Evolutionary conservation across 2,797 vertebrate genomes (phyloP).

Genomic region (Oceanodroma leucorhoa): DNA sequence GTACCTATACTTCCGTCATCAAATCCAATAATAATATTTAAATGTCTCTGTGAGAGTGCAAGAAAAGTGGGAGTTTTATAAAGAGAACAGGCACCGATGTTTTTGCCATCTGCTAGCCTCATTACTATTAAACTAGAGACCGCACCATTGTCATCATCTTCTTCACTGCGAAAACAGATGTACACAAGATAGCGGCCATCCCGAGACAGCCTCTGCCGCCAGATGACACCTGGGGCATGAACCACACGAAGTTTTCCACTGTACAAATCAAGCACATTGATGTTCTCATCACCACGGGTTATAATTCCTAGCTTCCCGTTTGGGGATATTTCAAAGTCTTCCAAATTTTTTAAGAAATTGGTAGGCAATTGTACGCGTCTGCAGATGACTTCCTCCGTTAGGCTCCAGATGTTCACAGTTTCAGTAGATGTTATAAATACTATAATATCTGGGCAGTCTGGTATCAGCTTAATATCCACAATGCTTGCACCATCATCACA

Average conservation of each 20-base stretch:
- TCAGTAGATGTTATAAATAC: conserved; percentile 96
- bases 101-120: conserved; percentile 98
- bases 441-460: conserved; percentile 93
- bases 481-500: conserved; percentile 95
- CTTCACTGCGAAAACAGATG: conserved; percentile 90
- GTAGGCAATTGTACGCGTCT: conserved; percentile 91
- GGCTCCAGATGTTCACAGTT: conserved; percentile 95
- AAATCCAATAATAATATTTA: conserved; percentile 97
- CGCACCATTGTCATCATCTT: conserved; percentile 91
- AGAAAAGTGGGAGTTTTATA: conserved; percentile 98
- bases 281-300: conserved; percentile 95
- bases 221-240: conserved; percentile 91
- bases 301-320: conserved; percentile 96
- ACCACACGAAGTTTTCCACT: conserved; percentile 94
- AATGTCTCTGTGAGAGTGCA: conserved; percentile 92
- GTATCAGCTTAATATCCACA: conserved; percentile 93
- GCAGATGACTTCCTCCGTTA: conserved; percentile 95
- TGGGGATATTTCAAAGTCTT: conserved; percentile 97
- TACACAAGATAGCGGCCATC: conserved; percentile 98
- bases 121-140: conserved; percentile 95
- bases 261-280: conserved; percentile 94
- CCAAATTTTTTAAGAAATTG: conserved; percentile 93
- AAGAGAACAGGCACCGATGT: conserved; percentile 96
- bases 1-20: conserved; percentile 98
- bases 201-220: conserved; percentile 92